phyloP scores from a whole-genome alignment of 2,888 invertebrate species.

The Hybos culiciformis region DNA sequence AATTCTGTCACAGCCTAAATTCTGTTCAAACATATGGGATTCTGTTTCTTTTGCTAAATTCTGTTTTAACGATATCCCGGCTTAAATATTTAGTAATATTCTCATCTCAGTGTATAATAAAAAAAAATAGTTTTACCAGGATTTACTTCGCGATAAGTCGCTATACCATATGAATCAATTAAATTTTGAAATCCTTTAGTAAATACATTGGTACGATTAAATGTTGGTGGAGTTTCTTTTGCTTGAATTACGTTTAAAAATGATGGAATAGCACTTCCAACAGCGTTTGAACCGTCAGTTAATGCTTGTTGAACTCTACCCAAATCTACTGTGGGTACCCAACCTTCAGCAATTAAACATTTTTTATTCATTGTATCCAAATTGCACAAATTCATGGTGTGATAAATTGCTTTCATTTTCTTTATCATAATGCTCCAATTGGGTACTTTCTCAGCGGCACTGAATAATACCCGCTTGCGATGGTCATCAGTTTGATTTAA shows the following conservation, averaged over 20 bases:
- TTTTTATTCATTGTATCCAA: constrained; percentile 87
- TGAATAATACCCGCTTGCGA: constrained; percentile 67
- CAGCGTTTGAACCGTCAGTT: constrained; percentile 69
- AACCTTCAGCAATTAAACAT: constrained; percentile 81
- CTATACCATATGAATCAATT: constrained; percentile 90
- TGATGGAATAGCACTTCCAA: constrained; percentile 83
- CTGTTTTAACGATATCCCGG: too few species aligned
- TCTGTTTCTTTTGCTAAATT: too few species aligned
- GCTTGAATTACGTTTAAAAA: constrained; percentile 85
- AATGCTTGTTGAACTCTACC: constrained; percentile 65
- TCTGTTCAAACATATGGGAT: too few species aligned
- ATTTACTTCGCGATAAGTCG: constrained; percentile 85
- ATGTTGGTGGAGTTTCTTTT: constrained; percentile 76
- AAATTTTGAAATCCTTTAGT: constrained; percentile 85
- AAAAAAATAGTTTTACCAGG: too few species aligned
- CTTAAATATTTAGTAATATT: too few species aligned
- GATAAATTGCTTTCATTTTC: constrained; percentile 89
- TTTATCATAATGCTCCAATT: constrained; percentile 75
- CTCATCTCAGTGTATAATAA: too few species aligned
- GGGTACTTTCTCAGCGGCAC: constrained; percentile 70
- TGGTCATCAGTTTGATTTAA: constrained; percentile 77
- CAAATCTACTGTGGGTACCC: constrained; percentile 67
- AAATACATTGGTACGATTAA: constrained; percentile 84
- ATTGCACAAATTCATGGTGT: constrained; percentile 84
- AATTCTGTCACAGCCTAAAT: too few species aligned